These are phyloP conservation scores for Mugil cephalus DNA, from an alignment of 2,113 vertebrate genomes.

Conservation along the genomic window DNA sequence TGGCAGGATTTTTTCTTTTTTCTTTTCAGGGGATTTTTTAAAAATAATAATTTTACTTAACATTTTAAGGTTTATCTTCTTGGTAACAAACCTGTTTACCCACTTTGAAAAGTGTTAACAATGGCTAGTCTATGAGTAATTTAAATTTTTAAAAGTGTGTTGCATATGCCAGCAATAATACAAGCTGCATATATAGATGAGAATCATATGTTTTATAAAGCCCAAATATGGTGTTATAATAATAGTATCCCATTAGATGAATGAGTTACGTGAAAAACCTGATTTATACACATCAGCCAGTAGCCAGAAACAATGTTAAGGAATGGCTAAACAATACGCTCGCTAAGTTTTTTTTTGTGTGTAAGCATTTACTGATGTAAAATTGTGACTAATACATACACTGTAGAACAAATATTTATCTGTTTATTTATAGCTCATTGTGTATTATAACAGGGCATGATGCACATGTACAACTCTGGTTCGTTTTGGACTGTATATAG, in stretches of 20 bases:
- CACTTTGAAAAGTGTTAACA: constrained; percentile 1
- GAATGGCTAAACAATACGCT: constrained; percentile 4
- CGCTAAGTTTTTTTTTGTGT: neutral
- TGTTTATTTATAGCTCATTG: constrained; percentile 48
- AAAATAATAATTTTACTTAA: constrained; percentile 3
- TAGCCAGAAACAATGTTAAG: neutral
- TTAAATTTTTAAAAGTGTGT: constrained; percentile 1
- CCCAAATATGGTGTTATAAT: constrained; percentile 14
- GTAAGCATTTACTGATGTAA: constrained; percentile 28
- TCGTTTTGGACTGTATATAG: constrained; percentile 65
- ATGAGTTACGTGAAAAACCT: constrained; percentile 8
- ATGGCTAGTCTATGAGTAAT: neutral
- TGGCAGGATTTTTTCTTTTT: neutral
- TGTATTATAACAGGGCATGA: constrained; percentile 45
- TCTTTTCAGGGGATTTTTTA: neutral
- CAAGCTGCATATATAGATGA: constrained; percentile 6
- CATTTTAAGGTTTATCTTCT: constrained; percentile 32
- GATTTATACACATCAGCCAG: constrained; percentile 13
- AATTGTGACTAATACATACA: constrained; percentile 41
- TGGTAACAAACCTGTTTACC: neutral
- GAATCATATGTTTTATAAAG: constrained; percentile 7
- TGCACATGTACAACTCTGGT: constrained; percentile 39
- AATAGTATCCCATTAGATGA: constrained; percentile 16
- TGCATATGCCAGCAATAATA: constrained; percentile 47
- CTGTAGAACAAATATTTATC: constrained; percentile 30